Percentiles rank a stretch among this genome's conserved stretches.
Evolutionary conservation across 2,113 vertebrate species (phyloP).

Genomic region (Scomber scombrus): DNA sequence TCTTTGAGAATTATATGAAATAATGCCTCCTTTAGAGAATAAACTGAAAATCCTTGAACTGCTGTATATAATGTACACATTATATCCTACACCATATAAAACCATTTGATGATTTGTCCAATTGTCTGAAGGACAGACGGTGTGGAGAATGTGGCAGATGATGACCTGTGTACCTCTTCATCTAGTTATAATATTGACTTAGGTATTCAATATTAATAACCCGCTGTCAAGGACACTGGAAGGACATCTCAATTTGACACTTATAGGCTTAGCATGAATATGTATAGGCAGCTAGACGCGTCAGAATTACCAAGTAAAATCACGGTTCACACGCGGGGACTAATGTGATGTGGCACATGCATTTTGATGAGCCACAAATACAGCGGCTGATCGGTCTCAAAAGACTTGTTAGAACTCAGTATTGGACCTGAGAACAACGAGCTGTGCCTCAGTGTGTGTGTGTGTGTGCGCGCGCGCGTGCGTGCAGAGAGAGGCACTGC

Average conservation of each 20-base stretch:
- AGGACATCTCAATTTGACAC: conserved; percentile 81
- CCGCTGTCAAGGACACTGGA: conserved; percentile 77
- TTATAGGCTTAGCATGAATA: conserved; percentile 78
- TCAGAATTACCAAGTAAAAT: conserved; percentile 82
- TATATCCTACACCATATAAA: not conserved
- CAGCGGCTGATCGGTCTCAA: conserved; percentile 67
- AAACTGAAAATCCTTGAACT: not conserved
- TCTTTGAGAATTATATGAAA: not conserved
- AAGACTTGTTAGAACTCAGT: conserved; percentile 72
- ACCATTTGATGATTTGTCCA: conserved; percentile 52
- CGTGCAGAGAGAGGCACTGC: not conserved
- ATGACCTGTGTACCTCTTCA: conserved; percentile 62
- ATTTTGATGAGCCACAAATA: conserved; percentile 69
- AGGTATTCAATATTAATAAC: conserved; percentile 79
- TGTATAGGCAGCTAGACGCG: conserved; percentile 67
- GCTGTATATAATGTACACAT: not conserved
- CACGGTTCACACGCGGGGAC: conserved; percentile 66
- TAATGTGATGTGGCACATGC: conserved; percentile 76
- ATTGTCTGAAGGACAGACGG: conserved; percentile 33
- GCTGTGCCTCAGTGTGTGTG: conserved; percentile 17
- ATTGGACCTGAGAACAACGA: conserved; percentile 41
- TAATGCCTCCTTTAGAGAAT: conserved; percentile 1
- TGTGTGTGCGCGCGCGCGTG: conserved; percentile 13
- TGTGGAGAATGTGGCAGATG: conserved; percentile 40
- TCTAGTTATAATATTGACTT: conserved; percentile 71